Conservation (phyloP, 2,113 vertebrate genomes). For the Oreochromis aureus region DNA sequence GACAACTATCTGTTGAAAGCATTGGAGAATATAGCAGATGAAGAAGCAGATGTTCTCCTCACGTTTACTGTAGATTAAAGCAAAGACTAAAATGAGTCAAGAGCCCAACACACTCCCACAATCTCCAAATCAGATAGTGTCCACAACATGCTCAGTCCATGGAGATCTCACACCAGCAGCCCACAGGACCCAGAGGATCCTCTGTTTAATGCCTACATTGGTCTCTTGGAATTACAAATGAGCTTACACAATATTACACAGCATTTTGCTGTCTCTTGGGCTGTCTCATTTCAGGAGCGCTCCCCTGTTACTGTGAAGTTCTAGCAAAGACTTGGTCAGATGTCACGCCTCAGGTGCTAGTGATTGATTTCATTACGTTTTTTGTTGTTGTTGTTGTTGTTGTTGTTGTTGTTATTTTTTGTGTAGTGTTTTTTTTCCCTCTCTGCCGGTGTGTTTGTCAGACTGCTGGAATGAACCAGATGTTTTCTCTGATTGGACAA, state of each 20-base stretch:
- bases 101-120: neutral
- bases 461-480: constrained; percentile 46
- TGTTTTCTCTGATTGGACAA: constrained; percentile 58
- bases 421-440: neutral
- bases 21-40: neutral
- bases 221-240: neutral
- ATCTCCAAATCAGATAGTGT: neutral
- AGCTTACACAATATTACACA: neutral
- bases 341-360: neutral
- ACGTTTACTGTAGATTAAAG: neutral
- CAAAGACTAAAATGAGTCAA: neutral
- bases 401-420: neutral
- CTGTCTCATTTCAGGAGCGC: neutral
- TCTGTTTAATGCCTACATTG: neutral
- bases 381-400: neutral
- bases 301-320: neutral
- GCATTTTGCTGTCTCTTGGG: neutral
- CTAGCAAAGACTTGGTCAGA: neutral
- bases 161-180: neutral
- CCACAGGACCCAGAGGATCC: neutral
- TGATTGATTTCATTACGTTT: neutral
- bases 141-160: too few relatives aligned
- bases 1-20: neutral
- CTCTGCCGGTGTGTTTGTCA: neutral
- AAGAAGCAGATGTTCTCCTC: neutral